A percentile compares a stretch with the other conserved stretches of the same genome.
Evolutionary conservation across 2,113 vertebrate genomes (phyloP).

Genomic region (Paramisgurnus dabryanus): DNA sequence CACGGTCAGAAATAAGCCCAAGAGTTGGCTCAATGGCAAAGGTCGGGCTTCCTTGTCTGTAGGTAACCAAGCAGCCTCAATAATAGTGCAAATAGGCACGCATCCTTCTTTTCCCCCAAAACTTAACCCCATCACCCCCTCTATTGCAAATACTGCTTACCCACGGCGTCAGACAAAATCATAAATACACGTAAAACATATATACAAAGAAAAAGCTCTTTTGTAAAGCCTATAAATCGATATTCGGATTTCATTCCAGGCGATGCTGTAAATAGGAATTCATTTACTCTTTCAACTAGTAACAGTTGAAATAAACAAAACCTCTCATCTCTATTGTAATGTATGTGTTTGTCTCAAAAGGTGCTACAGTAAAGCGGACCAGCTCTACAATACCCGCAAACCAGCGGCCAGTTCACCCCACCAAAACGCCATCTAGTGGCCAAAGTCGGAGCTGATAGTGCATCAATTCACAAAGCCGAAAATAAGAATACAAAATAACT

Average conservation of each 20-base stretch:
- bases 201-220: constrained; percentile 61
- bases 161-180: constrained; percentile 59
- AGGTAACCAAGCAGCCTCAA: constrained; percentile 13
- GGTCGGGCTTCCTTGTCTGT: background rate
- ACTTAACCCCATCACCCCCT: background rate
- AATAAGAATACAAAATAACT: background rate
- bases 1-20: background rate
- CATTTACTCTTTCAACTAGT: background rate
- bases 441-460: constrained; percentile 57
- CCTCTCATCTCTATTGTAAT: background rate
- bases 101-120: background rate
- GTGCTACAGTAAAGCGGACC: background rate
- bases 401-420: constrained; percentile 25
- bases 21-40: background rate
- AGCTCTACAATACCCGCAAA: background rate
- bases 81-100: constrained; percentile 57
- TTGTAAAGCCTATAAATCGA: constrained; percentile 55
- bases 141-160: constrained; percentile 68
- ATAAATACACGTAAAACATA: constrained; percentile 78
- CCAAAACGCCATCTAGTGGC: constrained; percentile 66
- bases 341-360: background rate
- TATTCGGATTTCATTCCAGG: constrained; percentile 62
- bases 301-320: background rate
- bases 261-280: background rate
- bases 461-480: constrained; percentile 16